A percentile compares a stretch with the other conserved stretches of the same genome.
phyloP scores from a whole-genome alignment of 2,797 vertebrate species.

The Hippocampus kuda region DNA sequence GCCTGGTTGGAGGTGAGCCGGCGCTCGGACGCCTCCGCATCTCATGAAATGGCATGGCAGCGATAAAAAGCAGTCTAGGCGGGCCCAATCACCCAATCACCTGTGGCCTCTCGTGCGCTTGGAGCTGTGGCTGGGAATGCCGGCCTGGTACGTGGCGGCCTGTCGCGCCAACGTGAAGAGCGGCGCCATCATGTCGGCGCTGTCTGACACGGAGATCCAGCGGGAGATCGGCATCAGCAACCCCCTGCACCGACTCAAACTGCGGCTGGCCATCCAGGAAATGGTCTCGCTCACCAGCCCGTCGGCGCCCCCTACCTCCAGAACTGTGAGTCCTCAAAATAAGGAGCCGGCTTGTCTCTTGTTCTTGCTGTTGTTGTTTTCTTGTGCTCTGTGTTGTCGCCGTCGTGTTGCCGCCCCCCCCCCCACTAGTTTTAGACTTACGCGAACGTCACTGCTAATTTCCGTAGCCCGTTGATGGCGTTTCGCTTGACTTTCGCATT shows the following conservation, averaged over 20 bases:
- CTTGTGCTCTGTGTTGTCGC: background rate
- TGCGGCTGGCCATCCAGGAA: constrained; percentile 93
- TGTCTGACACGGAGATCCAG: constrained; percentile 96
- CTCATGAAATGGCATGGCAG: background rate
- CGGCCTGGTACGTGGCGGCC: constrained; percentile 96
- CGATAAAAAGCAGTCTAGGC: too few species aligned
- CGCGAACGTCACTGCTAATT: background rate
- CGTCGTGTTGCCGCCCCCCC: background rate
- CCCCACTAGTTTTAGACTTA: background rate
- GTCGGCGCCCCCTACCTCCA: constrained; percentile 90
- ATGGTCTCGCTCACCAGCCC: constrained; percentile 98
- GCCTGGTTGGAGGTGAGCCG: constrained; percentile 87
- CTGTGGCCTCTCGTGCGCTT: too few species aligned
- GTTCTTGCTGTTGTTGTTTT: background rate
- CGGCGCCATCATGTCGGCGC: constrained; percentile 95
- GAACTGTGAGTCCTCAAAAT: constrained; percentile 80
- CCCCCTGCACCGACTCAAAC: constrained; percentile 91
- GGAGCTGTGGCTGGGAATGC: constrained; percentile 96
- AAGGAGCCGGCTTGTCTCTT: background rate
- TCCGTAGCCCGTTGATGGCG: background rate
- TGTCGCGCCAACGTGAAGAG: constrained; percentile 97
- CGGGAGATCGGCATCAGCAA: constrained; percentile 97
- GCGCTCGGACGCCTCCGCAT: too few species aligned
- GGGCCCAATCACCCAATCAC: too few species aligned
- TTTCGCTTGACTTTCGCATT: background rate